Percentiles rank a stretch among this genome's conserved stretches.
phyloP scores from a whole-genome alignment of 2,888 invertebrate species.

The Tridacna gigas region DNA sequence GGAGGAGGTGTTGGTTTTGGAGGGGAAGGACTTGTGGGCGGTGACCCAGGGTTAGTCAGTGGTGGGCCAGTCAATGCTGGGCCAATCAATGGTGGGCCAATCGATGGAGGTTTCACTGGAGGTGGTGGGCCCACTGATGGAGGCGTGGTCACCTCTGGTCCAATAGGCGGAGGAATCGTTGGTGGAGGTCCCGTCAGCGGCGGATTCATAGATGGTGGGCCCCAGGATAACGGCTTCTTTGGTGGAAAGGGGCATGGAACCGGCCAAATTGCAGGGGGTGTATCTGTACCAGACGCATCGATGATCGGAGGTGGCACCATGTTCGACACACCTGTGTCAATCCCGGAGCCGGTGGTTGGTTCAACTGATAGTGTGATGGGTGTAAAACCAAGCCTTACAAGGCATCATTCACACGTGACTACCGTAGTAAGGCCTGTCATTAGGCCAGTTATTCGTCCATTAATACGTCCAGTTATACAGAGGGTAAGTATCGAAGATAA shows the following conservation, averaged over 20 bases:
- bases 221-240: not conserved
- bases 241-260: slow-evolving; percentile 1
- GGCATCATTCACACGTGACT: slow-evolving; percentile 52
- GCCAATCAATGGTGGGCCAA: not conserved
- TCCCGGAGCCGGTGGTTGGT: not conserved
- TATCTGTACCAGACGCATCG: not conserved
- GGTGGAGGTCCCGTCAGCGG: slow-evolving; percentile 6
- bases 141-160: not conserved
- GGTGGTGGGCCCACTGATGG: not conserved
- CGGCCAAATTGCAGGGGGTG: not conserved
- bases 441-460: slow-evolving; percentile 52
- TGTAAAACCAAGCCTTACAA: slow-evolving; percentile 32
- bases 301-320: not conserved
- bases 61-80: not conserved
- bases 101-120: not conserved
- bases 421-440: slow-evolving; percentile 53
- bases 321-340: not conserved
- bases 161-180: not conserved
- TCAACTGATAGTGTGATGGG: slow-evolving; percentile 39
- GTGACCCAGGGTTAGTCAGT: not conserved
- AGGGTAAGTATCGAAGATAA: slow-evolving; percentile 36
- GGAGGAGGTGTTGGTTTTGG: not conserved
- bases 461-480: slow-evolving; percentile 49
- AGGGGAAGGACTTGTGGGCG: not conserved
- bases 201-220: not conserved